Conservation (phyloP, 2,888 invertebrate species). For the Nemurella pictetii region DNA sequence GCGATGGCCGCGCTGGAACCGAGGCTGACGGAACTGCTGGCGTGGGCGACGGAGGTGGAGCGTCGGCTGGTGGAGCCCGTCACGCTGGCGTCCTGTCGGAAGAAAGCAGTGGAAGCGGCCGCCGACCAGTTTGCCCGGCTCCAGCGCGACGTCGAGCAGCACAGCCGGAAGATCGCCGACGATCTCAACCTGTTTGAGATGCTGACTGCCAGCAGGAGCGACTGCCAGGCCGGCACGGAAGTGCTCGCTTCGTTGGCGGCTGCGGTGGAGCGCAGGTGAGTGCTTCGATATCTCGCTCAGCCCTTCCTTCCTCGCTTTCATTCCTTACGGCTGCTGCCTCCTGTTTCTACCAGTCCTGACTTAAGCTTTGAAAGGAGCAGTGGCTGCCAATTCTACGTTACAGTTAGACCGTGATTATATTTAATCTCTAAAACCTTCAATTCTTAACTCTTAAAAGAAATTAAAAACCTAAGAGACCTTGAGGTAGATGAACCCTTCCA, state of each 20-base stretch:
- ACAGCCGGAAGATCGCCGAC: slow-evolving; percentile 77
- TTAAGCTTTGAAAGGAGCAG: no score
- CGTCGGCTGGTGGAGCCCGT: slow-evolving; percentile 68
- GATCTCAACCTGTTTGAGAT: slow-evolving; percentile 79
- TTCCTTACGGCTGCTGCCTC: no score
- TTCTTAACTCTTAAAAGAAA: no score
- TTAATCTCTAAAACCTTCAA: no score
- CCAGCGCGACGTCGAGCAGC: slow-evolving; percentile 73
- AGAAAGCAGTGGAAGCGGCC: slow-evolving; percentile 68
- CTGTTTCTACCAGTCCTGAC: no score
- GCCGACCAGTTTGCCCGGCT: slow-evolving; percentile 72
- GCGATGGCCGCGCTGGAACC: slow-evolving; percentile 72
- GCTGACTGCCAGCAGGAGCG: slow-evolving; percentile 64
- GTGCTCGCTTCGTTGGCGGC: slow-evolving; percentile 68
- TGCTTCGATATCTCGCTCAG: not conserved
- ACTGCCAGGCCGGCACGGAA: slow-evolving; percentile 62
- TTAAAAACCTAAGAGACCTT: no score
- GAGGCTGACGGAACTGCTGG: slow-evolving; percentile 69
- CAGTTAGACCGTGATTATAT: no score
- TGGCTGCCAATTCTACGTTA: no score
- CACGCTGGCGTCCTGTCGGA: slow-evolving; percentile 66
- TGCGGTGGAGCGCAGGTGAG: slow-evolving; percentile 65
- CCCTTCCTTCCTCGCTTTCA: no score
- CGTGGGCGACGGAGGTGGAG: slow-evolving; percentile 74
- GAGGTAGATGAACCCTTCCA: no score